A percentile compares a stretch with the other conserved stretches of the same genome.
Conservation (phyloP, 2,888 invertebrate species). For the Drosophila merina region DNA sequence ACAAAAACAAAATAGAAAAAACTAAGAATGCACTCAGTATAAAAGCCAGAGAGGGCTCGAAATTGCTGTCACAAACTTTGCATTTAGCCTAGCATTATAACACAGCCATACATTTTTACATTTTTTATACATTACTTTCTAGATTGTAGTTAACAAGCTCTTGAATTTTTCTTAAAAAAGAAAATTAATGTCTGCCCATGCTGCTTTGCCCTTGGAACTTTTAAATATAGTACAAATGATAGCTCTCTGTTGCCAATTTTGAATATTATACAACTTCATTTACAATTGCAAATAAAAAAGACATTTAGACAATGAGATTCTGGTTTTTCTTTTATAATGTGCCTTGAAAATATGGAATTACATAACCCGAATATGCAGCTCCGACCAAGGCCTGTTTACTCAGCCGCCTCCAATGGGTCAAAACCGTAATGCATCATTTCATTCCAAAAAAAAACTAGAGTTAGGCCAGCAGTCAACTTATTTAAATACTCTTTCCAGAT, state of each 20-base stretch:
- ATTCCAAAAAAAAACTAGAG: background rate
- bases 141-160: conserved; percentile 58
- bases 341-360: background rate
- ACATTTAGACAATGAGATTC: conserved; percentile 30
- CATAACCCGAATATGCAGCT: background rate
- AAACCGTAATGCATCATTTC: conserved; percentile 17
- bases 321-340: no score
- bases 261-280: conserved; percentile 36
- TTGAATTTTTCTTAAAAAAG: conserved; percentile 20
- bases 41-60: conserved; percentile 52
- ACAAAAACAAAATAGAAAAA: conserved; percentile 1
- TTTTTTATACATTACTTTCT: conserved; percentile 36
- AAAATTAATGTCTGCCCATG: conserved; percentile 28
- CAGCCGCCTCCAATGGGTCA: conserved; percentile 23
- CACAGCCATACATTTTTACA: conserved; percentile 54
- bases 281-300: conserved; percentile 64
- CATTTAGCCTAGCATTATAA: conserved; percentile 46
- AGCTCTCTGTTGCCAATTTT: conserved; percentile 46
- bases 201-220: conserved; percentile 28
- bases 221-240: conserved; percentile 55
- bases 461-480: no score
- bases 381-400: conserved; percentile 21
- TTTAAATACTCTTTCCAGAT: no score
- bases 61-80: conserved; percentile 61
- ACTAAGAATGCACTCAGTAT: conserved; percentile 48